Evolutionary conservation across 2,113 vertebrate genomes (phyloP), one percentile per base, ranked within the genome.

Genomic region (Speoplatyrhinus poulsoni): DNA sequence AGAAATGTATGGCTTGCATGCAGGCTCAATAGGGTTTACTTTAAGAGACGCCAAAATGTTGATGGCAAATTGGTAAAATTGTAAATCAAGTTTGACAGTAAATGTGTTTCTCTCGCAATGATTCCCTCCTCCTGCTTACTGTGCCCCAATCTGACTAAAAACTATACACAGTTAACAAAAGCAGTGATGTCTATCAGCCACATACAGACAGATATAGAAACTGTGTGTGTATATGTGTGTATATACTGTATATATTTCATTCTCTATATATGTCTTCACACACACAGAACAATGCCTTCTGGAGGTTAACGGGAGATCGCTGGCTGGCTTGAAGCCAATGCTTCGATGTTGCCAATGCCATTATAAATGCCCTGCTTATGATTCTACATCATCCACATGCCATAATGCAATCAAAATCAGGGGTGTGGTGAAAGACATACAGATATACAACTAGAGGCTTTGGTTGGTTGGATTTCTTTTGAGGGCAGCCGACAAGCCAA

Each of bases 191-290:
- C 16, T 36, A 47, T 7, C 5, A 60, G 65, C 63, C 82, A 65
- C 60, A 26, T 41, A 41, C 33, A 67, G 19, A 82, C 66, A 77
- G 48, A 52, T 62, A 63, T 49, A 82, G 26, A 26, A 26, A 26
- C 26, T 65, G 57, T 78, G 62, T 77, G 62, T 69, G 57, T 72
- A 62, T 69, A 65, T 62, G 17, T 60, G 46, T 52, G 58, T 68
- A 61, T 8, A 63, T 26, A 33, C 46, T 15, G 70, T 61, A 59
- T 72, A 70, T 78, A 73, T 60, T 46, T 61, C 76, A 62, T 78
- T 69, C n/a, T 68, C 65, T 55, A 76, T 70, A 10, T 75, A 62
- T 76, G 75, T 73, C 46, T 70, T 67, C 55, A 68, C 73, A 32
- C 68, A 33, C 64, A 5, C 41, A 55, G 72, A 65, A 74, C 54